Percentiles rank a stretch among this genome's conserved stretches.
Evolutionary conservation across 2,888 invertebrate species (phyloP).

Genomic region (Andrena chrysosceles): DNA sequence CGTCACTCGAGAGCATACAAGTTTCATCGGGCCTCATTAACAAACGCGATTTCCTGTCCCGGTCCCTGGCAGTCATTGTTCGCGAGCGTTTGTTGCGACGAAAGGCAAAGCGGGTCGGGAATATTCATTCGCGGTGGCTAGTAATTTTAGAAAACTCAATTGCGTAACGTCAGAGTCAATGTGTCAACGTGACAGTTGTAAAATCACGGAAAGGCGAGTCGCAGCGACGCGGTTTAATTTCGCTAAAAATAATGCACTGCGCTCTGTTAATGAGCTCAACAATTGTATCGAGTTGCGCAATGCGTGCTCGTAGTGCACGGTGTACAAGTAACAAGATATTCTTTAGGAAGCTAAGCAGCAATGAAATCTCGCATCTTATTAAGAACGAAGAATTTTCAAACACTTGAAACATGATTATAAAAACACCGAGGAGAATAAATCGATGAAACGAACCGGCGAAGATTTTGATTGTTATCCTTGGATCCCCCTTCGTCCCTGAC

Average conservation of each 20-base stretch:
- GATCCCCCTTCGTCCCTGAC: not conserved
- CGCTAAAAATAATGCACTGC: conserved; percentile 14
- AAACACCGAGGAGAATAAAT: conserved; percentile 28
- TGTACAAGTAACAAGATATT: not conserved
- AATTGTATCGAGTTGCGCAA: conserved; percentile 12
- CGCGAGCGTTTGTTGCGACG: conserved; percentile 9
- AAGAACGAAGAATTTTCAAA: not conserved
- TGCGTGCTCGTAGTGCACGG: conserved; percentile 1
- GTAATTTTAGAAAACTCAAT: conserved; percentile 42
- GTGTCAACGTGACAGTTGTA: conserved; percentile 10
- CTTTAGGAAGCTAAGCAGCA: not conserved
- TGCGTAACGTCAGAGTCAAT: not conserved
- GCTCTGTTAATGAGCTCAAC: not conserved
- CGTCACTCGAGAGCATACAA: conserved; percentile 2
- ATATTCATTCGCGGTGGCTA: conserved; percentile 3
- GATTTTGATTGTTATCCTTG: not conserved
- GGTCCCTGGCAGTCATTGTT: not conserved
- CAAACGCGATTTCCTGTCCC: not conserved
- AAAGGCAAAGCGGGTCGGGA: not conserved
- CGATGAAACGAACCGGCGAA: conserved; percentile 18
- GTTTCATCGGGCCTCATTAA: conserved; percentile 7
- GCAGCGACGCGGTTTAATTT: not conserved
- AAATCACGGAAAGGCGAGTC: not conserved
- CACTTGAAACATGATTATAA: not conserved
- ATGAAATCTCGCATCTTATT: not conserved